These are phyloP conservation scores for Polyommatus icarus DNA, from an alignment of 2,888 invertebrate genomes.

Conservation along the genomic window DNA sequence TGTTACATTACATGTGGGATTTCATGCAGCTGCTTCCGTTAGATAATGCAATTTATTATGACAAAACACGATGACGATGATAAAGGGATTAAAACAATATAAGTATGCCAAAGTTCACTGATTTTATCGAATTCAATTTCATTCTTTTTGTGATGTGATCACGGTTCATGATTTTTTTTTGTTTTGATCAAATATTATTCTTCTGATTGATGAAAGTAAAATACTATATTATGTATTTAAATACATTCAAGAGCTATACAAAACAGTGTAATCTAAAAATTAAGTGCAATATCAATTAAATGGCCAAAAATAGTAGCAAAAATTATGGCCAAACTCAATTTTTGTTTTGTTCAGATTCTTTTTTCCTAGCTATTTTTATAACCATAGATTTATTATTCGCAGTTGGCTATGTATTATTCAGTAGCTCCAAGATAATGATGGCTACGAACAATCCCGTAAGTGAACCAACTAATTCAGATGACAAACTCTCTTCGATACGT, in stretches of 20 bases:
- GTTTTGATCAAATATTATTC: too few relatives aligned
- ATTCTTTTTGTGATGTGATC: not conserved
- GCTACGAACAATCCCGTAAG: slow-evolving; percentile 37
- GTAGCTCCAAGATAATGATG: slow-evolving; percentile 4
- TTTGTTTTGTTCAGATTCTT: not conserved
- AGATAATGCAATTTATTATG: slow-evolving; percentile 18
- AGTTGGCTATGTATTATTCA: not conserved
- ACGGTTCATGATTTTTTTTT: not conserved
- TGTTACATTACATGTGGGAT: slow-evolving; percentile 37
- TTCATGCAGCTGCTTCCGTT: slow-evolving; percentile 16
- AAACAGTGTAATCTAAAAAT: too few relatives aligned
- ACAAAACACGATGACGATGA: not conserved
- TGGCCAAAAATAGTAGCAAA: not conserved
- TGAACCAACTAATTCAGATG: slow-evolving; percentile 30
- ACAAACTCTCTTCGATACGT: slow-evolving; percentile 47
- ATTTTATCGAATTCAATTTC: not conserved
- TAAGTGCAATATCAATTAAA: not conserved
- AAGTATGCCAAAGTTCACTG: not conserved
- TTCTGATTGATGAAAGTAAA: too few relatives aligned
- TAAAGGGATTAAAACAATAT: slow-evolving; percentile 11
- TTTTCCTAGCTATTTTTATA: not conserved
- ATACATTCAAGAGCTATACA: too few relatives aligned
- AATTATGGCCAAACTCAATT: not conserved
- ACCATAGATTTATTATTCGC: not conserved
- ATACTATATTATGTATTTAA: too few relatives aligned